These are phyloP conservation scores for Bradysia coprophila DNA, from an alignment of 1,140 invertebrate genomes.

Conservation along the genomic window DNA sequence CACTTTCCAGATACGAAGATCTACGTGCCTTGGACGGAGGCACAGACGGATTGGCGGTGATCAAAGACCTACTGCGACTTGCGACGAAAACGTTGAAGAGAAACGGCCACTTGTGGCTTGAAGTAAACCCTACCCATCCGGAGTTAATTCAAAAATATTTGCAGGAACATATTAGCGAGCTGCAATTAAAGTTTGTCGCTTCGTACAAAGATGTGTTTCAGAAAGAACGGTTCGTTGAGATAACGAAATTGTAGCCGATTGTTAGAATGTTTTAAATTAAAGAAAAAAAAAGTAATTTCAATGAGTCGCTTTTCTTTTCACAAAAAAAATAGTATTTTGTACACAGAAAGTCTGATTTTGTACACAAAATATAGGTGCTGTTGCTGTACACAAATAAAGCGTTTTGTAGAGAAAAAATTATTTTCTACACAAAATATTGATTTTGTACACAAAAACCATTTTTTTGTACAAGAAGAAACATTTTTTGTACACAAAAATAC, in stretches of 20 bases:
- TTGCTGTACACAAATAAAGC: too few species aligned
- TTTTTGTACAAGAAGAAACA: too few species aligned
- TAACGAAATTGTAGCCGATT: conserved; percentile 27
- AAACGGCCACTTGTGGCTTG: conserved; percentile 32
- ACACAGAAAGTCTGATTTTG: too few species aligned
- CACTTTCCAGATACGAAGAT: conserved; percentile 36
- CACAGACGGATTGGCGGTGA: conserved; percentile 33
- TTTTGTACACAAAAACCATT: too few species aligned
- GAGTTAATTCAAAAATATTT: conserved; percentile 28
- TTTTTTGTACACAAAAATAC: too few species aligned
- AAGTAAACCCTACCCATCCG: conserved; percentile 35
- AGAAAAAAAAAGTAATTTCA: too few species aligned
- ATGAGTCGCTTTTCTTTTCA: too few species aligned
- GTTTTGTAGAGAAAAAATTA: too few species aligned
- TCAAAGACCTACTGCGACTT: conserved; percentile 32
- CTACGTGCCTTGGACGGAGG: conserved; percentile 39
- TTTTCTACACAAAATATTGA: too few species aligned
- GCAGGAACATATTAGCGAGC: conserved; percentile 20
- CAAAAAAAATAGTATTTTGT: too few species aligned
- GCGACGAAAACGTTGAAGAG: conserved; percentile 26
- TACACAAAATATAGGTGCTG: too few species aligned
- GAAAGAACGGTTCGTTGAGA: conserved; percentile 35
- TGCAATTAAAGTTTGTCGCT: conserved; percentile 24
- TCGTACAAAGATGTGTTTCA: conserved; percentile 34
- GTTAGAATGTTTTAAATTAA: too few species aligned